Percentiles rank a stretch among this genome's conserved stretches.
Evolutionary conservation across 2,797 vertebrate genomes (phyloP).

Genomic region (Yasuhikotakia modesta): DNA sequence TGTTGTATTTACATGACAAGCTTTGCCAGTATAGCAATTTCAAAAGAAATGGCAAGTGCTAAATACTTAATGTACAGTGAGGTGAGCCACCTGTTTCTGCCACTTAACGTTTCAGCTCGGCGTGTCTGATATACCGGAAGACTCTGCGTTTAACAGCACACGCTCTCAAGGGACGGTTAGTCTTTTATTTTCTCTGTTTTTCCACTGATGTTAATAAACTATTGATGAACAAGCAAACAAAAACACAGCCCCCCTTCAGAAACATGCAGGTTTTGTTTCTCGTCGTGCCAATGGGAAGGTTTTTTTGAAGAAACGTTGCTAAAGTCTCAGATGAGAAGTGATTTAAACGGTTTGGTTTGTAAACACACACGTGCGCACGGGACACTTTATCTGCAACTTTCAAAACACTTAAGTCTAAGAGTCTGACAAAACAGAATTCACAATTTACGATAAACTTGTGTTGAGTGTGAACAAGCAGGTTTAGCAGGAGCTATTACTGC

Average conservation of each 20-base stretch:
- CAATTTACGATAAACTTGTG: background rate
- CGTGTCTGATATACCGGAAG: constrained; percentile 73
- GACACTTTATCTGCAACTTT: constrained; percentile 3
- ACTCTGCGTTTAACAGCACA: constrained; percentile 65
- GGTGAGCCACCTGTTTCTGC: constrained; percentile 69
- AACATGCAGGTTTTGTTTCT: constrained; percentile 38
- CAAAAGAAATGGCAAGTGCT: constrained; percentile 72
- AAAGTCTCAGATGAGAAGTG: constrained; percentile 52
- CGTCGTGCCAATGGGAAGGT: constrained; percentile 63
- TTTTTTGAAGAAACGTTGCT: constrained; percentile 39
- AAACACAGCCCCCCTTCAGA: constrained; percentile 62
- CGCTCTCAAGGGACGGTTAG: constrained; percentile 64
- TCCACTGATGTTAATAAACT: constrained; percentile 70
- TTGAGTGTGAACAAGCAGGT: background rate
- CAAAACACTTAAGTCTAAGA: background rate
- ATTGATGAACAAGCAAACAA: constrained; percentile 78
- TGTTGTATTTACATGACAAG: constrained; percentile 83
- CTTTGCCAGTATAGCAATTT: constrained; percentile 75
- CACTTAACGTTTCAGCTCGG: constrained; percentile 55
- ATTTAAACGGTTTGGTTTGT: constrained; percentile 45
- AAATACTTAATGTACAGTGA: constrained; percentile 82
- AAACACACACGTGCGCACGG: constrained; percentile 25
- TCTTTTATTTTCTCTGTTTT: constrained; percentile 59
- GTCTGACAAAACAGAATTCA: constrained; percentile 17
- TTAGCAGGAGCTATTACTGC: background rate